These are phyloP conservation scores for Trogon surrucura DNA, from an alignment of 2,113 vertebrate species.

Conservation along the genomic window DNA sequence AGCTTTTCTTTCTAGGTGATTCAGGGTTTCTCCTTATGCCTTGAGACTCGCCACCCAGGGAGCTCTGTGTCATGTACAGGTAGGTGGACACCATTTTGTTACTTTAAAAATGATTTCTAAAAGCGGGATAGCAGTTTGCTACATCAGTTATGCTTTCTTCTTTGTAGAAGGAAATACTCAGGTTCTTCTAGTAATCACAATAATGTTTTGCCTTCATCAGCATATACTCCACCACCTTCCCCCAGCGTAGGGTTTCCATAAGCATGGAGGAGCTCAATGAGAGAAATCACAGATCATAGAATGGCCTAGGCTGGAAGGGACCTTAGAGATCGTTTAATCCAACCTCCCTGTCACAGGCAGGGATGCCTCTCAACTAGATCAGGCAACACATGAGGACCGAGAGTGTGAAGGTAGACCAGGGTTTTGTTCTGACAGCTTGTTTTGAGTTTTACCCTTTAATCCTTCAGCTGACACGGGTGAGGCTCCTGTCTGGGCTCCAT, in stretches of 20 bases:
- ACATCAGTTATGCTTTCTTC: not conserved
- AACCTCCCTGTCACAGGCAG: too few species aligned
- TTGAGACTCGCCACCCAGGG: not conserved
- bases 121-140: not conserved
- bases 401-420: not conserved
- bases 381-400: too few species aligned
- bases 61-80: not conserved
- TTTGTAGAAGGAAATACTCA: not conserved
- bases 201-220: not conserved
- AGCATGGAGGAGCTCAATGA: not conserved
- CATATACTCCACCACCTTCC: not conserved
- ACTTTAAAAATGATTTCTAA: not conserved
- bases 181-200: not conserved
- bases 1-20: not conserved
- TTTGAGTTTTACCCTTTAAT: not conserved
- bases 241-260: not conserved
- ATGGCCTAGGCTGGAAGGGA: too few species aligned
- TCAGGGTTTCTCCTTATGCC: not conserved
- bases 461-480: fast-evolving
- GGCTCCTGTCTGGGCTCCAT: not conserved
- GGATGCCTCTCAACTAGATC: too few species aligned
- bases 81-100: not conserved
- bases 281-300: not conserved
- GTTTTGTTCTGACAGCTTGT: not conserved
- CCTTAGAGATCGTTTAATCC: too few species aligned